Conservation (phyloP, 1,140 invertebrate genomes). For the Meloidogyne floridensis region DNA sequence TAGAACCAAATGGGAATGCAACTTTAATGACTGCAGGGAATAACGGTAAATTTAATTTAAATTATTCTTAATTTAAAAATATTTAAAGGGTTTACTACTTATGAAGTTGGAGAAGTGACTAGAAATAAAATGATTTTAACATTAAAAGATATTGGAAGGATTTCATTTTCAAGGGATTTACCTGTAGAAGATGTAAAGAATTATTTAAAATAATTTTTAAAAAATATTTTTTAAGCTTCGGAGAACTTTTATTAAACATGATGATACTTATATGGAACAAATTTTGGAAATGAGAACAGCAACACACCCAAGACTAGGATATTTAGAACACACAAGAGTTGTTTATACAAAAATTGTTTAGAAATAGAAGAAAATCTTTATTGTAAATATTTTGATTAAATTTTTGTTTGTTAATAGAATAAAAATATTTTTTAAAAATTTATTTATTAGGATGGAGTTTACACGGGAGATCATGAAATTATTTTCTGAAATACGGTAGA, state of each 20-base stretch:
- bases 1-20: constrained; percentile 61
- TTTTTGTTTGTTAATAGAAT: background rate
- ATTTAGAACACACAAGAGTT: constrained; percentile 65
- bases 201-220: constrained; percentile 8
- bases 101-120: constrained; percentile 61
- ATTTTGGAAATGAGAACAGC: constrained; percentile 65
- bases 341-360: constrained; percentile 55
- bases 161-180: constrained; percentile 64
- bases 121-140: constrained; percentile 59
- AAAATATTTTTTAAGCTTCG: constrained; percentile 52
- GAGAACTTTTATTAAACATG: constrained; percentile 65
- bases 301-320: constrained; percentile 63
- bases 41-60: constrained; percentile 52
- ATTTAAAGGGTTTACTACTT: constrained; percentile 61
- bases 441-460: no score
- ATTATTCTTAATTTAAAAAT: constrained; percentile 8
- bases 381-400: constrained; percentile 4
- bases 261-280: constrained; percentile 65
- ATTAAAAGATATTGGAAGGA: constrained; percentile 65
- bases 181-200: constrained; percentile 64
- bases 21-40: constrained; percentile 66
- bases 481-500: no score
- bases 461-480: no score
- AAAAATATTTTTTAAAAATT: no score
- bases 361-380: background rate